A percentile compares a stretch with the other conserved stretches of the same genome.
phyloP scores from a whole-genome alignment of 2,797 vertebrate genomes.

The Thaleichthys pacificus region DNA sequence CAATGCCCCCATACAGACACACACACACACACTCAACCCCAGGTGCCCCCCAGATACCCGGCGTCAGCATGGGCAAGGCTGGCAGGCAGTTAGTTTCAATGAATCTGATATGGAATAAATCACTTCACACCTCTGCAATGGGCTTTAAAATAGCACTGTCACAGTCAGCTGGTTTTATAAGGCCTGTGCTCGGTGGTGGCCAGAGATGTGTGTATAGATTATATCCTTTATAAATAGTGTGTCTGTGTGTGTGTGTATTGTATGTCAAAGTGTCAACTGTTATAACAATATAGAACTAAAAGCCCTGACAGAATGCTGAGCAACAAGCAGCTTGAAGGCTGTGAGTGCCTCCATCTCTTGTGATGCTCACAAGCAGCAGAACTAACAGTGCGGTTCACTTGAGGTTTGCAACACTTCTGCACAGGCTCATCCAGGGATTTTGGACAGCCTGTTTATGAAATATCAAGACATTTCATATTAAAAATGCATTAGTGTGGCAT shows the following conservation, averaged over 20 bases:
- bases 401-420: background rate
- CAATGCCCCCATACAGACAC: background rate
- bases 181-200: no score
- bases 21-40: background rate
- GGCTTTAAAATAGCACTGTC: conserved; percentile 9
- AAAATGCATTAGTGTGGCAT: conserved; percentile 1
- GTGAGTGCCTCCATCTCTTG: no score
- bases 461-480: background rate
- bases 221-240: no score
- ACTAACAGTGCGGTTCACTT: background rate
- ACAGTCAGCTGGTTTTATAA: conserved; percentile 26
- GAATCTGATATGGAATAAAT: conserved; percentile 21
- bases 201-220: no score
- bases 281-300: no score
- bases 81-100: conserved; percentile 12
- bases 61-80: conserved; percentile 10
- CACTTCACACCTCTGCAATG: conserved; percentile 12
- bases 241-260: no score
- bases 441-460: background rate
- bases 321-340: no score
- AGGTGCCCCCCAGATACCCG: conserved; percentile 19
- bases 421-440: background rate
- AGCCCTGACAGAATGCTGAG: no score
- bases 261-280: no score
- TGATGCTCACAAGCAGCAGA: no score